Evolutionary conservation across 2,113 vertebrate genomes (phyloP), one percentile per base, ranked within the genome.

Genomic region (Forbesichthys agassizii): DNA sequence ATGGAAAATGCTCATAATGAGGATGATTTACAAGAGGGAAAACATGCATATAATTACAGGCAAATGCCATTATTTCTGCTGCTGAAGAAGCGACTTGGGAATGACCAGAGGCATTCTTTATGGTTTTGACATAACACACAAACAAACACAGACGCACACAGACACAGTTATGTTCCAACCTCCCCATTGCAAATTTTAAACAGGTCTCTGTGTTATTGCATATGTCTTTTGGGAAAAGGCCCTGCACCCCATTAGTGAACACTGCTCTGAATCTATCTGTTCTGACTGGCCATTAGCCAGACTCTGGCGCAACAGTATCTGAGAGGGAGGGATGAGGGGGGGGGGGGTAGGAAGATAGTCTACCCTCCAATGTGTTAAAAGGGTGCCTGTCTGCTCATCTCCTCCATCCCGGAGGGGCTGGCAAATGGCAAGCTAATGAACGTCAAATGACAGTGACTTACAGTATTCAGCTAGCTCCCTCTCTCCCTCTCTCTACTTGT

Each of bases 371-470:
- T 36, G 54, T 67, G 54, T 57, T 49, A 67, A 54, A 57, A 58
- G 14, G 3, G 14, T 51, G 57, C 13, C 27, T 48, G 33, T 55
- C 56, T 36, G 48, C 64, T 27, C 42, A 54, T 36, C 18, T 10
- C 20, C 14, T 6, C 0, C 55, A n/a, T 48, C 69, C 14, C 58
- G 59, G n/a, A 16, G 33, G 56, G 18, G 14, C 33, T 8, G 58
- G 65, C 56, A 54, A 61, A 46, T 52, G 36, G 68, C 1, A 49
- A 81, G 63, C 69, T 83, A 84, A 88, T 87, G 79, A 85, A 85
- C 33, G 74, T 84, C 74, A 85, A 81, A 85, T 82, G 68, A 85
- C 61, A 84, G 62, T 84, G 72, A 84, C 82, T 81, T 85, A 27
- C 27, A 27, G 27, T 27, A 85, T 85, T 82, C 75, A 77, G 68